phyloP scores from a whole-genome alignment of 2,113 vertebrate species.

The Microcebus lehilahytsara region DNA sequence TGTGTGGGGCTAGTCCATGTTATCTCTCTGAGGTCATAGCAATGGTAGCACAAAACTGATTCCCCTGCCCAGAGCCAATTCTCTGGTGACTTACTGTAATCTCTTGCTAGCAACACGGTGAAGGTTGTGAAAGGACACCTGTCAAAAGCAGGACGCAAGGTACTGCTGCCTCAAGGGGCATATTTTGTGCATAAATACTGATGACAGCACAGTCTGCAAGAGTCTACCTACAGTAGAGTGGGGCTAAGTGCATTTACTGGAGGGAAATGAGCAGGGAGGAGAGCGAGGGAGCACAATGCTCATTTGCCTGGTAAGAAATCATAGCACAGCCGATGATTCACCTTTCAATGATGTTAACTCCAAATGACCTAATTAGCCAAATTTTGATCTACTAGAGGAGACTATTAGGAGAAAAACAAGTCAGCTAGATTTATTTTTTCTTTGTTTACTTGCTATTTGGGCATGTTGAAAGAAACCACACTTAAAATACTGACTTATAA shows the following conservation, averaged over 20 bases:
- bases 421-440: background rate
- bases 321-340: background rate
- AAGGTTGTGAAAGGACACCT: background rate
- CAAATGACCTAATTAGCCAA: background rate
- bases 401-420: background rate
- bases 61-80: background rate
- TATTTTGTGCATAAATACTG: background rate
- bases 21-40: background rate
- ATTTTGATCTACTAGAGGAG: background rate
- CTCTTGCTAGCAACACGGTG: background rate
- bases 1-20: background rate
- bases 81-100: conserved; percentile 23
- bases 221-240: rapidly evolving
- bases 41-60: background rate
- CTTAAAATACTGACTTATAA: background rate
- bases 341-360: background rate
- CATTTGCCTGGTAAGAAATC: conserved; percentile 16
- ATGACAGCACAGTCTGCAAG: background rate
- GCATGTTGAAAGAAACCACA: background rate
- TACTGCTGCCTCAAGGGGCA: background rate
- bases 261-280: background rate
- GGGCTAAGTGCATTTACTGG: background rate
- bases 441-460: background rate
- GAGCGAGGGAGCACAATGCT: rapidly evolving
- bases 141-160: background rate